Conservation (phyloP, 2,113 vertebrate species). For the Pao palembangensis region DNA sequence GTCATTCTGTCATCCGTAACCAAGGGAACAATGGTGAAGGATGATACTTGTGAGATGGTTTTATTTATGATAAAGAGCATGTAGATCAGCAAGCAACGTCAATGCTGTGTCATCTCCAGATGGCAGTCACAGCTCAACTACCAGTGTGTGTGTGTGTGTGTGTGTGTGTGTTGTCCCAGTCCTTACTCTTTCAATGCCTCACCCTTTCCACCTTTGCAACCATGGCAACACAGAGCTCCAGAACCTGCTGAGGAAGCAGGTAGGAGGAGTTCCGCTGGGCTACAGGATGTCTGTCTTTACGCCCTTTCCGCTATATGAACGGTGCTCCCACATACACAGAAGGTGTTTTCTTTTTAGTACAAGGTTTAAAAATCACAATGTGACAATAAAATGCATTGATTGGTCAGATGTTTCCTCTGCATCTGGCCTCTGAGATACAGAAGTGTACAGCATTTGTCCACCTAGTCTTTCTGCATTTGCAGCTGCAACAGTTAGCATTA, state of each 20-base stretch:
- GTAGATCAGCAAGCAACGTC: constrained; percentile 9
- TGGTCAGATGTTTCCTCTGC: no score
- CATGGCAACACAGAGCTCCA: constrained; percentile 73
- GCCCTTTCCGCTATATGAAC: no score
- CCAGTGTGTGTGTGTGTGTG: constrained; percentile 23
- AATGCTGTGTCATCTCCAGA: constrained; percentile 64
- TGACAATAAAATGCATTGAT: no score
- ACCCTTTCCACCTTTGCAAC: constrained; percentile 76
- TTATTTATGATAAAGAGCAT: not conserved
- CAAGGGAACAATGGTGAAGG: constrained; percentile 13
- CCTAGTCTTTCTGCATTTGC: no score
- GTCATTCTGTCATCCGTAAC: constrained; percentile 25
- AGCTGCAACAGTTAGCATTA: no score
- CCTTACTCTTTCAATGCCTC: constrained; percentile 44
- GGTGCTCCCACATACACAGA: no score
- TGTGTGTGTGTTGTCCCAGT: constrained; percentile 9
- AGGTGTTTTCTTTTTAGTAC: no score
- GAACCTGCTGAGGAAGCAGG: constrained; percentile 58
- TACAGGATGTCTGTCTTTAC: constrained; percentile 11
- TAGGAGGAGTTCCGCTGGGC: constrained; percentile 42
- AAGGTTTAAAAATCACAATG: no score
- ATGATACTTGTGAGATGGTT: not conserved
- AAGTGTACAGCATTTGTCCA: no score
- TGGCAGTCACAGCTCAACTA: constrained; percentile 49
- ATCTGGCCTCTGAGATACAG: no score